A percentile compares a stretch with the other conserved stretches of the same genome.
Conservation (phyloP, 92 coral and sea anemone genomes). For the Umimayanthus kanabou region DNA sequence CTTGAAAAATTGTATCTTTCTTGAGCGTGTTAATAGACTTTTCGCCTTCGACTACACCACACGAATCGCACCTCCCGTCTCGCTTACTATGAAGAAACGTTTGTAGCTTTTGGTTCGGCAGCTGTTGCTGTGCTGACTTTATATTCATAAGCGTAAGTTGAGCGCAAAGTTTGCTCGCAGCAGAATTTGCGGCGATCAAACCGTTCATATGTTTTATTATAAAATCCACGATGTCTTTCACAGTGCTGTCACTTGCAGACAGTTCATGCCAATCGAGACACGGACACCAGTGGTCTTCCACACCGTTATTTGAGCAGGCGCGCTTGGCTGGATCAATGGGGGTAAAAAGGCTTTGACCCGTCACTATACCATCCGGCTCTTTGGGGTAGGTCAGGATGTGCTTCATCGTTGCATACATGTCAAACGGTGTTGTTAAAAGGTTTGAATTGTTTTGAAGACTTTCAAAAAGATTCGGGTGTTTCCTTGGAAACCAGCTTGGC, state of each 20-base stretch:
- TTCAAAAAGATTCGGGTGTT: slow-evolving; percentile 46
- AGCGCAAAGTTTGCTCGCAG: slow-evolving; percentile 42
- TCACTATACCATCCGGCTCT: slow-evolving; percentile 52
- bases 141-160: slow-evolving; percentile 49
- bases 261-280: slow-evolving; percentile 70
- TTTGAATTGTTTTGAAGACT: slow-evolving; percentile 49
- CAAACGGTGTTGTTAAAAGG: slow-evolving; percentile 69
- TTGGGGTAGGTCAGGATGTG: slow-evolving; percentile 70
- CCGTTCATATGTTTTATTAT: slow-evolving; percentile 57
- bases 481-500: slow-evolving; percentile 62
- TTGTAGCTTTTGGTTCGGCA: slow-evolving; percentile 61
- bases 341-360: slow-evolving; percentile 73
- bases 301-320: slow-evolving; percentile 65
- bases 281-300: slow-evolving; percentile 92
- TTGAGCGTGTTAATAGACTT: slow-evolving; percentile 38
- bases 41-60: slow-evolving; percentile 44
- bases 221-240: slow-evolving; percentile 50
- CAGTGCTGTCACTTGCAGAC: slow-evolving; percentile 39
- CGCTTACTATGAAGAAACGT: slow-evolving; percentile 24
- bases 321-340: slow-evolving; percentile 57
- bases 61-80: slow-evolving; percentile 55
- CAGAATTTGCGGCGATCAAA: background rate
- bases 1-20: slow-evolving; percentile 52
- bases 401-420: slow-evolving; percentile 63
- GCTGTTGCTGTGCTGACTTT: slow-evolving; percentile 49